A percentile compares a stretch with the other conserved stretches of the same genome.
Conservation (phyloP, 1,140 invertebrate species). For the Drosophila lacertosa region DNA sequence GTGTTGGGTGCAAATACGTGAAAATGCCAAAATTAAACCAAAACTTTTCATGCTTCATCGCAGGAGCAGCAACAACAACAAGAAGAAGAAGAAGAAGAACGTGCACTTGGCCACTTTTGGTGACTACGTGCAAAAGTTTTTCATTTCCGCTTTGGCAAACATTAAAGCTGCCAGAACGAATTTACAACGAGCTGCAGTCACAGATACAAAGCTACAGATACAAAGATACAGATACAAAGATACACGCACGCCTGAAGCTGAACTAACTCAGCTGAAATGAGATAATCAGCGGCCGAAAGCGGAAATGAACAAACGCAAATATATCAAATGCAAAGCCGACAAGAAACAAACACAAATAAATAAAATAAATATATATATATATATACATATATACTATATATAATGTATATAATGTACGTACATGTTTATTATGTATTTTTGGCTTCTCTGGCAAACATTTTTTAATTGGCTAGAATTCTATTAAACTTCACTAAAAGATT, state of each 20-base stretch:
- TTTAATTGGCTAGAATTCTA: no score
- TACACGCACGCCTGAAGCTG: conserved; percentile 53
- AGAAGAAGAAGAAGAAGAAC: conserved; percentile 40
- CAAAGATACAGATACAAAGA: conserved; percentile 32
- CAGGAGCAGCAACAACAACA: conserved; percentile 33
- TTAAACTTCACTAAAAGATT: no score
- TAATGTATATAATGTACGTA: no score
- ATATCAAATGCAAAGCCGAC: conserved; percentile 64
- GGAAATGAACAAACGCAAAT: conserved; percentile 70
- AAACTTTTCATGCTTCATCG: conserved; percentile 82
- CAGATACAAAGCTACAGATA: conserved; percentile 16
- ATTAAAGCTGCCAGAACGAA: conserved; percentile 80
- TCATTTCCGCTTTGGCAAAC: conserved; percentile 81
- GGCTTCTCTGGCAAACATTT: no score
- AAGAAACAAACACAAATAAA: conserved; percentile 16
- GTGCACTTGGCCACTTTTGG: conserved; percentile 77
- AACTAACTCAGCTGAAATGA: conserved; percentile 36
- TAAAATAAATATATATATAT: not conserved
- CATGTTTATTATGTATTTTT: no score
- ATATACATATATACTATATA: not conserved
- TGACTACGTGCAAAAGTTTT: conserved; percentile 80
- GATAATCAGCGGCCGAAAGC: conserved; percentile 68
- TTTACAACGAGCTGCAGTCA: conserved; percentile 65
- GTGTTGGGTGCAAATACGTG: conserved; percentile 48
- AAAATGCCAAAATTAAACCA: conserved; percentile 78